phyloP scores from a whole-genome alignment of 2,888 invertebrate species.

The Pristionchus mayeri region DNA sequence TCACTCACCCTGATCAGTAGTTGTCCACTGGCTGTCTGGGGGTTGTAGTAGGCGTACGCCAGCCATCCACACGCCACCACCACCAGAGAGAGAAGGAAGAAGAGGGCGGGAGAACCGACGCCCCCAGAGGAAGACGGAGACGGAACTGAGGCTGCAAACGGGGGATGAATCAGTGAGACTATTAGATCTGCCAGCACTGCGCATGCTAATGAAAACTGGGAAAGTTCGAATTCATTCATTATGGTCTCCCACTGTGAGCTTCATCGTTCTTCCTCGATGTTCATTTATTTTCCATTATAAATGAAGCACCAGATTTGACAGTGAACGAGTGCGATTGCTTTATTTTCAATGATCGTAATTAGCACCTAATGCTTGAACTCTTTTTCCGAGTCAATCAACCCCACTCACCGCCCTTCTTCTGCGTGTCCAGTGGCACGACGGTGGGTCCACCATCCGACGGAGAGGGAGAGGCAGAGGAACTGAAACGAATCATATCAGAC shows the following conservation, averaged over 20 bases:
- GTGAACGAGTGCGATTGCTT: no score
- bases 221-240: no score
- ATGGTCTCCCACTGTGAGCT: no score
- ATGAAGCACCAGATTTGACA: no score
- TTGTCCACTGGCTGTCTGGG: slow-evolving; percentile 94
- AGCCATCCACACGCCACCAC: slow-evolving; percentile 86
- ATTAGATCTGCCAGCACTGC: no score
- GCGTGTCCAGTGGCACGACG: slow-evolving; percentile 48
- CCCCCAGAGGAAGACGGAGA: neutral
- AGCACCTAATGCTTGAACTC: no score
- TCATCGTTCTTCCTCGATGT: no score
- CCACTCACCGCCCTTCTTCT: slow-evolving; percentile 16
- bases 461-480: slow-evolving; percentile 13
- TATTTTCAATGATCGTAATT: no score
- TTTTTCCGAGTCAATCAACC: no score
- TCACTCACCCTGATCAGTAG: slow-evolving; percentile 89
- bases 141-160: neutral
- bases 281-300: no score
- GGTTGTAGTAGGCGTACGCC: slow-evolving; percentile 94
- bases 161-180: no score
- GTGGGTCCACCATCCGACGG: neutral
- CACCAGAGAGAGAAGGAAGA: slow-evolving; percentile 84
- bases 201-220: no score
- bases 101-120: slow-evolving; percentile 78
- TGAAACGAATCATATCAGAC: neutral